Base-by-base conservation (phyloP, 2,113 vertebrate genomes). In the Sturnus vulgaris region DNA sequence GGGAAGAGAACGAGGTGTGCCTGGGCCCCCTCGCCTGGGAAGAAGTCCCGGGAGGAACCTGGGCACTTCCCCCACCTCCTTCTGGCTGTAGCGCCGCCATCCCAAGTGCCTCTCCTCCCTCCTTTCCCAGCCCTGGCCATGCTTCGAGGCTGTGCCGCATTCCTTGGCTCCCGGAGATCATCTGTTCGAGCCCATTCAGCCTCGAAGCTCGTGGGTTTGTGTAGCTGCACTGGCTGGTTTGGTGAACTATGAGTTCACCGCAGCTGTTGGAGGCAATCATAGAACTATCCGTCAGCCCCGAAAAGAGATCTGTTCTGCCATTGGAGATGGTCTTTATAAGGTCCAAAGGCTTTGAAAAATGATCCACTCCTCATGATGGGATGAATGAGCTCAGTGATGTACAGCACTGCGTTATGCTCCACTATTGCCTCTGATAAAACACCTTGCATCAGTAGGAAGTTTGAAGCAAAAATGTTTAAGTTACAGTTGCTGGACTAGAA, bases 361-460 rank as follows among this genome's bases (percentile, higher is more conserved):
- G 3, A 21, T 14, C 19, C 0, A 0, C 6, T 24, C 10, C 50
- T 63, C 13, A 2, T 7, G 23, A 6, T 11, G 13, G 5, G n/a
- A 4, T 33, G 15, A 39, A 44, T 23, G 18, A 50, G 47, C 24
- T 44, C 9, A 2, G 15, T 49, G 30, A 22, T 42, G 12, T 59
- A 2, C 19, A n/a, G 33, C 0, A 2, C 16, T 65, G 25, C 11
- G 0, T 44, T 69, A 8, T 22, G 3, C 21, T 53, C 28, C 1
- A 0, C 37, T 31, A 0, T 10, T 39, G 37, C 13, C 23, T 12
- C 0, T 20, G 17, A 11, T 28, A 50, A 44, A 79, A 40, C 1
- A 10, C 18, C 9, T 30, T 33, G 16, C 31, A 39, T 39, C 52
- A 75, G 33, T 28, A 21, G 30, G 71, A 79, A 56, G 35, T 60